Base-by-base conservation (phyloP, 2,888 invertebrate genomes). In the Rhorus exstirpatorius region DNA sequence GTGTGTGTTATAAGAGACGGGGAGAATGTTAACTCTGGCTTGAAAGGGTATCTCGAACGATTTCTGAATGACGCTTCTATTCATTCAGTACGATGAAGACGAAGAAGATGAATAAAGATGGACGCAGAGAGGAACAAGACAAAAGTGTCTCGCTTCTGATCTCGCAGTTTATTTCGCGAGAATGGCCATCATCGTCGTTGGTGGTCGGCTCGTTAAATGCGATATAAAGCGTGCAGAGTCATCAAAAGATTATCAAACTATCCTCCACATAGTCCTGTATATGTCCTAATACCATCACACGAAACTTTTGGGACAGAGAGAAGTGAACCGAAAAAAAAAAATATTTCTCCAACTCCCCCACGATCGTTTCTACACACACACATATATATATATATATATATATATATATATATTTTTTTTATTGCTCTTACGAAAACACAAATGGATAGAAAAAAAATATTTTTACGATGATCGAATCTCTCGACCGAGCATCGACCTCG, bases 401-500 rank as follows among this genome's bases (percentile, higher is more conserved):
- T n/a, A n/a, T n/a, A n/a, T n/a, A n/a, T n/a, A n/a, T n/a, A n/a
- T n/a, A n/a, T n/a, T n/a, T n/a, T n/a, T n/a, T n/a, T 74, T 74
- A 51, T 61, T 26, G 24, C 12, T 26, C n/a, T 21, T 4, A 31
- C 19, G 7, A n/a, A 35, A 53, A 46, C 24, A n/a, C 44, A 51
- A 49, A 4, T 14, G 12, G 12, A 41, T 24, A 58, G 38, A 19
- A 41, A 26, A 51, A 49, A 68, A 44, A 55, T 44, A 76, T 46
- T 17, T 58, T 49, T 19, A n/a, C 58, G 12, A 77, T 53, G 63
- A 67, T 71, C 74, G 63, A 24, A 75, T 75, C 76, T 38, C 35
- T 84, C 68, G 84, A 87, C 85, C 68, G 63, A 77, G 80, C 74
- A 76, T 63, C 83, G 85, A 63, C 87, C 86, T 87, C 87, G 87